phyloP scores from a whole-genome alignment of 2,797 vertebrate species.

The Coccyzus lansbergi region DNA sequence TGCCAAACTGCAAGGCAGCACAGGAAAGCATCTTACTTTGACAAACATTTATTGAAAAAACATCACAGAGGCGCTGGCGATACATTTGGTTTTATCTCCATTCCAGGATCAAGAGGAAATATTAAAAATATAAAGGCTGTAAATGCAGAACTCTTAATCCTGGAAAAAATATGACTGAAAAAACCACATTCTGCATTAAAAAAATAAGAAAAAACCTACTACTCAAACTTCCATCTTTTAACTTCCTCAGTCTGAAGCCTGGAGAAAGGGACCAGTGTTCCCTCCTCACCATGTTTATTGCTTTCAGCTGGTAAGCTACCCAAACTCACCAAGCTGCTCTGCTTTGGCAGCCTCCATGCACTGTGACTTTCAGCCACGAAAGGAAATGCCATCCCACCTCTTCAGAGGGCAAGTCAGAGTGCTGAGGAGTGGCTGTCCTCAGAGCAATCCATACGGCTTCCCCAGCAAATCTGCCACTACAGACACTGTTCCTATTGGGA shows the following conservation, averaged over 20 bases:
- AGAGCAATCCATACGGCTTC: not conserved
- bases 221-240: not conserved
- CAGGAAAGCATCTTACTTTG: not conserved
- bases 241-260: constrained; percentile 54
- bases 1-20: not conserved
- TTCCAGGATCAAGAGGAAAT: constrained; percentile 30
- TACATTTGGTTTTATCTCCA: constrained; percentile 25
- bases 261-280: constrained; percentile 42
- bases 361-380: not conserved
- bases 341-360: not conserved
- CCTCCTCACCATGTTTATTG: constrained; percentile 66
- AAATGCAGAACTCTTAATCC: constrained; percentile 47
- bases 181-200: constrained; percentile 22
- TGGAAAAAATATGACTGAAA: constrained; percentile 29
- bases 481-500: constrained; percentile 6
- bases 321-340: not conserved
- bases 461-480: constrained; percentile 27
- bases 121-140: constrained; percentile 45
- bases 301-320: constrained; percentile 49
- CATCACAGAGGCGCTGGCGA: not conserved
- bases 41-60: not conserved
- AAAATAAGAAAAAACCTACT: constrained; percentile 12
- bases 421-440: not conserved
- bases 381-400: not conserved
- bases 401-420: not conserved